Base-by-base conservation (phyloP, 2,797 vertebrate genomes). In the Premnoplex brunnescens region DNA sequence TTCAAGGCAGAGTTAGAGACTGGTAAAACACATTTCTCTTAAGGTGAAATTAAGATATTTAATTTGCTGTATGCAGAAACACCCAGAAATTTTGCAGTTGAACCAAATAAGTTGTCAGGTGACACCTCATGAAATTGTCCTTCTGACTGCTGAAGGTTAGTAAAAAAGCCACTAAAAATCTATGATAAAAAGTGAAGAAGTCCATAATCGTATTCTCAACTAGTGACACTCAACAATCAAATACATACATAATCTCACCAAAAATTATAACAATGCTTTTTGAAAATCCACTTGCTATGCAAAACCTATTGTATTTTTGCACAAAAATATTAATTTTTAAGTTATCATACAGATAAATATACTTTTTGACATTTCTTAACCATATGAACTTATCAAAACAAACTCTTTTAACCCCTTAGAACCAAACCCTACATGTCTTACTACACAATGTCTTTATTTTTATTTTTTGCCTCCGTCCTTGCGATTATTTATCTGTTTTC, bases 21-120 rank as follows among this genome's bases (percentile, higher is more conserved):
- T 44, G 14, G 9, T 16, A 39, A 92, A 91, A 84, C 36, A 14
- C 4, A 15, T 18, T 23, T 56, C 5, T 20, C 49, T 39, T 8
- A 27, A 43, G 14, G 26, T 60, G 82, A 91, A 89, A 89, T 48
- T 24, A 74, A 82, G 30, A 39, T 8, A 20, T 83, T 88, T 93
- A 71, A 64, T 80, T 58, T 77, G 56, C 52, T 64, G 6, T 46
- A 7, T 27, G 51, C 16, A 32, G n/a, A 87, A 87, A 48, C 1
- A 44, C 26, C 36, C 63, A 30, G 12, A 77, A 54, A 14, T 74
- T 74, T 88, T 77, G 52, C 22, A 74, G 2, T 8, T 9, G 27
- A 79, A 51, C 3, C 4, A 85, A 78, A 77, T 24, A 23, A 44
- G 13, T 7, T 77, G 36, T 74, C 49, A 64, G 37, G 21, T 58